Evolutionary conservation across 2,888 invertebrate genomes (phyloP), one percentile per base, ranked within the genome.

Genomic region (Oscheius sp.): DNA sequence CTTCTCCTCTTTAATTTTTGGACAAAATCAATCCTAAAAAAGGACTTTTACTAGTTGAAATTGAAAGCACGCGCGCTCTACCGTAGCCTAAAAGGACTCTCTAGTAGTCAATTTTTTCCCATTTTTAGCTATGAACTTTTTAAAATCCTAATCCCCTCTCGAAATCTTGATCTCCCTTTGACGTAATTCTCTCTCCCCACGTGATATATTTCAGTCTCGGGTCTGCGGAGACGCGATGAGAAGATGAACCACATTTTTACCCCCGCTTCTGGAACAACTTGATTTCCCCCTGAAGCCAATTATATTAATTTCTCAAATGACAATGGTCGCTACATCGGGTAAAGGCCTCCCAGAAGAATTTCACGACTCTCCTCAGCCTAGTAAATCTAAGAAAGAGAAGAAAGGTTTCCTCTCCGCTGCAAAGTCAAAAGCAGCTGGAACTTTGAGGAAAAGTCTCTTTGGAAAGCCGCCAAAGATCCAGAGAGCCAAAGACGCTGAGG

Each of bases 401-500:
- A 33, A 29, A 37, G 55, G 57, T 20, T 78, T 65, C 68, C 42
- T 79, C 66, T 70, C 70, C 42, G 42, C 72, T 15, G 77, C 76
- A 0, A 76, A 75, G 34, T 71, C 72, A n/a, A 72, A 72, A 42
- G 80, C 80, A 33, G 48, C 17, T 10, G 76, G 76, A 4, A 73
- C 76, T 0, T 71, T 80, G 17, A 45, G 80, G 25, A 53, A 74
- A 29, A 75, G 75, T 1, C 65, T 80, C 4, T 76, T 76, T 53
- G 79, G 79, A 1, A 70, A 74, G 70, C 73, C 69, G 20, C 72
- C 73, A 25, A 75, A 76, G 39, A 33, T 42, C 48, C 48, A 34
- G 29, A 46, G 76, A 23, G 69, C 80, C 4, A 67, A 69, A 58
- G 80, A 80, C 39, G 78, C 79, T 6, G 80, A 80, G 55, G 76